A percentile compares a stretch with the other conserved stretches of the same genome.
phyloP scores from a whole-genome alignment of 92 coral and sea anemone genomes.

The Hydrozoanthus gracilis region DNA sequence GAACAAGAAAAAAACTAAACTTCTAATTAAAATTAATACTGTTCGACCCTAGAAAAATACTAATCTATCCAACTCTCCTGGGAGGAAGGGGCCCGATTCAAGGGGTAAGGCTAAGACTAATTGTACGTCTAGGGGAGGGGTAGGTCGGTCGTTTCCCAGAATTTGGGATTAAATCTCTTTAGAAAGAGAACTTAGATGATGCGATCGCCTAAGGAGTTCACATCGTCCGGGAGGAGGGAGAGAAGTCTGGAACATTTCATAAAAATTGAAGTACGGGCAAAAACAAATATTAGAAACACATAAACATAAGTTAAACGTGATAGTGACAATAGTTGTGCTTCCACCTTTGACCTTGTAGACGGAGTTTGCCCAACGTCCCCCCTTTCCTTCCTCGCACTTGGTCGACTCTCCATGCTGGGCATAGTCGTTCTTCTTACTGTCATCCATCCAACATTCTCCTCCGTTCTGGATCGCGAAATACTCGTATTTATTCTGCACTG shows the following conservation, averaged over 20 bases:
- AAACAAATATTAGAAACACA: neutral
- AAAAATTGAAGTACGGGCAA: too few relatives aligned
- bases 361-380: constrained; percentile 47
- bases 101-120: too few relatives aligned
- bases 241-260: too few relatives aligned
- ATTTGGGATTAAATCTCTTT: too few relatives aligned
- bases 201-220: too few relatives aligned
- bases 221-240: too few relatives aligned
- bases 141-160: too few relatives aligned
- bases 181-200: too few relatives aligned
- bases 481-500: constrained; percentile 25
- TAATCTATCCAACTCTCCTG: too few relatives aligned
- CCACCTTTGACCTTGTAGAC: constrained; percentile 24
- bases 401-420: constrained; percentile 36
- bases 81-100: too few relatives aligned
- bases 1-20: neutral
- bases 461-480: constrained; percentile 45
- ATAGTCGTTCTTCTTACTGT: constrained; percentile 30
- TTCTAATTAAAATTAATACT: neutral
- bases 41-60: too few relatives aligned
- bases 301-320: neutral
- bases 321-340: neutral
- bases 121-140: too few relatives aligned
- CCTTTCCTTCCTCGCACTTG: constrained; percentile 36
- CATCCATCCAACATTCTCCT: constrained; percentile 50